Evolutionary conservation across 1,140 invertebrate genomes (phyloP).

Genomic region (Pinna nobilis): DNA sequence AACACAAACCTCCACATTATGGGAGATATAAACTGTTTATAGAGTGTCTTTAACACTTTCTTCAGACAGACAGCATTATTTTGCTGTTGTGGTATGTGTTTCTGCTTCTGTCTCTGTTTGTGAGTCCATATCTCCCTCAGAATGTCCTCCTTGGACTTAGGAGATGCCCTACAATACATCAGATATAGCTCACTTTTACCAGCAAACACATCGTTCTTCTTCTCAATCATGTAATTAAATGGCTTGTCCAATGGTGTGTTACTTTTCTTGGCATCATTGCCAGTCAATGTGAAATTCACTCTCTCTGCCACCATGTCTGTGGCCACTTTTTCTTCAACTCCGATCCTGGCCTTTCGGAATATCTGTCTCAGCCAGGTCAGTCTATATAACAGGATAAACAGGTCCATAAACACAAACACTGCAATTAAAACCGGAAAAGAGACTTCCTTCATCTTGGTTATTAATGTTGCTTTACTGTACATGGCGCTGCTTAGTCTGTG

Average conservation of each 20-base stretch:
- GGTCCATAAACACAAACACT: slow-evolving; percentile 59
- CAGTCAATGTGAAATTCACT: slow-evolving; percentile 63
- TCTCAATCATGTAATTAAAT: slow-evolving; percentile 50
- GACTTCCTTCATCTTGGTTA: slow-evolving; percentile 40
- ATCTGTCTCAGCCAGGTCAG: slow-evolving; percentile 59
- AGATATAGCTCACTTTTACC: slow-evolving; percentile 53
- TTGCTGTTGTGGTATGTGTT: neutral
- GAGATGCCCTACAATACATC: slow-evolving; percentile 55
- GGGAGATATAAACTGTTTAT: slow-evolving; percentile 53
- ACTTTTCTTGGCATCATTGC: slow-evolving; percentile 47
- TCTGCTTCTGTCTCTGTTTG: slow-evolving; percentile 52
- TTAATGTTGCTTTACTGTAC: slow-evolving; percentile 21
- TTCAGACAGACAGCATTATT: neutral
- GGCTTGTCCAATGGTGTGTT: slow-evolving; percentile 51
- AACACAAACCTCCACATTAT: slow-evolving; percentile 59
- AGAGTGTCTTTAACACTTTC: slow-evolving; percentile 31
- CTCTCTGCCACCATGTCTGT: slow-evolving; percentile 62
- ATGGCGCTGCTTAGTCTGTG: neutral
- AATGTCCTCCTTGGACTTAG: slow-evolving; percentile 64
- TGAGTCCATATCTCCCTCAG: slow-evolving; percentile 64
- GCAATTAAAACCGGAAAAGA: slow-evolving; percentile 56
- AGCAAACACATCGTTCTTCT: slow-evolving; percentile 48
- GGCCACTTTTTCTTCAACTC: slow-evolving; percentile 60
- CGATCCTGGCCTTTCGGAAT: slow-evolving; percentile 44
- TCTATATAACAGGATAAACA: slow-evolving; percentile 56